Evolutionary conservation across 2,888 invertebrate genomes (phyloP).

Genomic region (Ganaspis brasiliensis): DNA sequence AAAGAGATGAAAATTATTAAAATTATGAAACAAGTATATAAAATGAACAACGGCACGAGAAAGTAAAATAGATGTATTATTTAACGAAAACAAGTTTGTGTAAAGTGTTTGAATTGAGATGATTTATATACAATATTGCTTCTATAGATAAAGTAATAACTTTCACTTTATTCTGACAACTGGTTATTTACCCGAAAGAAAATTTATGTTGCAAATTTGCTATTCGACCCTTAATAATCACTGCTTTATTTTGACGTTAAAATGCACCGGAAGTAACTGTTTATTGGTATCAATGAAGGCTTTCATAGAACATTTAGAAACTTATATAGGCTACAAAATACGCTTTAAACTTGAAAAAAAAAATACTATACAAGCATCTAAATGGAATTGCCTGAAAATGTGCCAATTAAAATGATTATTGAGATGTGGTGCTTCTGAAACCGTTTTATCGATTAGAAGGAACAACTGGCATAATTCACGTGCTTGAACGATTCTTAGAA

Average conservation of each 20-base stretch:
- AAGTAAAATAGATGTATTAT: not conserved
- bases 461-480: slow-evolving; percentile 24
- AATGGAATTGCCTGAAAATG: not conserved
- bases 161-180: not conserved
- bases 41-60: no score
- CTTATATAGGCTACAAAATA: slow-evolving; percentile 14
- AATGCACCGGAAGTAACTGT: slow-evolving; percentile 31
- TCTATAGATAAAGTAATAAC: not conserved
- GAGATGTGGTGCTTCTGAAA: not conserved
- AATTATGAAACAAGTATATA: no score
- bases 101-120: not conserved
- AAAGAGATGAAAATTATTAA: no score
- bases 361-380: not conserved
- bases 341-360: not conserved
- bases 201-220: slow-evolving; percentile 14
- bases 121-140: not conserved
- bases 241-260: slow-evolving; percentile 4
- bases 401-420: slow-evolving; percentile 12
- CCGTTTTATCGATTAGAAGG: slow-evolving; percentile 23
- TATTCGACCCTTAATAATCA: slow-evolving; percentile 20
- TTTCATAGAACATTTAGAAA: slow-evolving; percentile 22
- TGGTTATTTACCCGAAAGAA: not conserved
- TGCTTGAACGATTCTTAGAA: slow-evolving; percentile 20
- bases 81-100: not conserved
- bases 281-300: slow-evolving; percentile 7